phyloP scores from a whole-genome alignment of 2,113 vertebrate species.

The Microtus ochrogaster region DNA sequence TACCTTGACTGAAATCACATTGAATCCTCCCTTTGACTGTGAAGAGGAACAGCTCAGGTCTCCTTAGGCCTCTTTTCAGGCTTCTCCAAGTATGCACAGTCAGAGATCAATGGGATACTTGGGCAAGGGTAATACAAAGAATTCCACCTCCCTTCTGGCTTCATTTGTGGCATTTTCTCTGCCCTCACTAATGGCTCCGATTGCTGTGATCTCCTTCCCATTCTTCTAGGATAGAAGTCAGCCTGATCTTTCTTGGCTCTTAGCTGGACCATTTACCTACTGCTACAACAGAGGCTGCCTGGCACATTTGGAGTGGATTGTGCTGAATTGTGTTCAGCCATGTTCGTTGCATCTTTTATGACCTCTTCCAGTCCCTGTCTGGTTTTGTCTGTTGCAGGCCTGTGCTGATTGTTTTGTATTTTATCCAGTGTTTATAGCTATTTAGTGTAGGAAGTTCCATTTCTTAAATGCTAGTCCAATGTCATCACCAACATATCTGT shows the following conservation, averaged over 20 bases:
- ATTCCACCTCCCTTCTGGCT: neutral
- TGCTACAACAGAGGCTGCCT: too few relatives aligned
- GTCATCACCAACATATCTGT: neutral
- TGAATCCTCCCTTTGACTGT: neutral
- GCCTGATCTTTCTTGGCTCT: too few relatives aligned
- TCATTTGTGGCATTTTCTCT: neutral
- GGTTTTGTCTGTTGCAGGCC: neutral
- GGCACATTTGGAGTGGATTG: neutral
- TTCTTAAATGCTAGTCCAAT: neutral
- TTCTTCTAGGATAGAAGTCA: neutral
- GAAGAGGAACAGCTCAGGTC: neutral
- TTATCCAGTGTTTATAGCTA: neutral
- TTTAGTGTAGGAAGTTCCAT: neutral
- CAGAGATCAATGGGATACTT: neutral
- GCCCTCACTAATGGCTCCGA: neutral
- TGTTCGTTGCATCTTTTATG: neutral
- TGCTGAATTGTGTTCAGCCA: neutral
- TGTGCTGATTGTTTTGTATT: neutral
- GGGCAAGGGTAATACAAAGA: neutral
- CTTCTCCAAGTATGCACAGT: rapidly evolving
- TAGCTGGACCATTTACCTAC: neutral
- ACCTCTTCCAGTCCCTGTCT: neutral
- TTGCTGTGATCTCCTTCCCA: neutral
- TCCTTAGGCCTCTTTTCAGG: neutral
- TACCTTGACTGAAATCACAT: too few relatives aligned